Percentiles rank a stretch among this genome's conserved stretches.
Evolutionary conservation across 2,888 invertebrate genomes (phyloP).

Genomic region (Busseola fusca): DNA sequence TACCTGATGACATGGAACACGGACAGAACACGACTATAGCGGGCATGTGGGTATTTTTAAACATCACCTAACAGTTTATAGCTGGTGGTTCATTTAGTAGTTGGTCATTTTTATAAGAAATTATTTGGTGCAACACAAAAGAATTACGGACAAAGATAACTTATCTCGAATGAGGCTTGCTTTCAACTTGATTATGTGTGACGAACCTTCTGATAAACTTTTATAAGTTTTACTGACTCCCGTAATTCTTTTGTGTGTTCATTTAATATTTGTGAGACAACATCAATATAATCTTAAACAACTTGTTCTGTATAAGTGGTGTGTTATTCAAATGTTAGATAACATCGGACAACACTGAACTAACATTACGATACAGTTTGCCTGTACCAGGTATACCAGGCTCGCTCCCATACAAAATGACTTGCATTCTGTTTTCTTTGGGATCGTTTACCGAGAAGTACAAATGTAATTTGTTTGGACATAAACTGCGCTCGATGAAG

Average conservation of each 20-base stretch:
- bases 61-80: slow-evolving; percentile 66
- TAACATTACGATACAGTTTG: slow-evolving; percentile 39
- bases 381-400: slow-evolving; percentile 7
- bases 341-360: slow-evolving; percentile 51
- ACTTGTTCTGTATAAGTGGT: slow-evolving; percentile 43
- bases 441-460: slow-evolving; percentile 18
- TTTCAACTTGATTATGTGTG: neutral
- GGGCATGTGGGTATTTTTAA: slow-evolving; percentile 87
- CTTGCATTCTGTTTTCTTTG: slow-evolving; percentile 40
- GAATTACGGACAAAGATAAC: slow-evolving; percentile 22
- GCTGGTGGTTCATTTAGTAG: slow-evolving; percentile 61
- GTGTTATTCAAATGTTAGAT: slow-evolving; percentile 51
- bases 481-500: slow-evolving; percentile 20
- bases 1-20: slow-evolving; percentile 56
- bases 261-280: slow-evolving; percentile 39
- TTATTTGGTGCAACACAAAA: slow-evolving; percentile 41
- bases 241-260: slow-evolving; percentile 38
- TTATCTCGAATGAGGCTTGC: neutral
- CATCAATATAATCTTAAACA: slow-evolving; percentile 43
- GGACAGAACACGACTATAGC: slow-evolving; percentile 49
- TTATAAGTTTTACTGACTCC: neutral
- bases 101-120: slow-evolving; percentile 30
- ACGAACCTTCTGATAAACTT: slow-evolving; percentile 7
- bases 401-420: slow-evolving; percentile 48
- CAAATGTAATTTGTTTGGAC: slow-evolving; percentile 21